Base-by-base conservation (phyloP, 2,888 invertebrate species). In the Tenthredo scrophulariae region DNA sequence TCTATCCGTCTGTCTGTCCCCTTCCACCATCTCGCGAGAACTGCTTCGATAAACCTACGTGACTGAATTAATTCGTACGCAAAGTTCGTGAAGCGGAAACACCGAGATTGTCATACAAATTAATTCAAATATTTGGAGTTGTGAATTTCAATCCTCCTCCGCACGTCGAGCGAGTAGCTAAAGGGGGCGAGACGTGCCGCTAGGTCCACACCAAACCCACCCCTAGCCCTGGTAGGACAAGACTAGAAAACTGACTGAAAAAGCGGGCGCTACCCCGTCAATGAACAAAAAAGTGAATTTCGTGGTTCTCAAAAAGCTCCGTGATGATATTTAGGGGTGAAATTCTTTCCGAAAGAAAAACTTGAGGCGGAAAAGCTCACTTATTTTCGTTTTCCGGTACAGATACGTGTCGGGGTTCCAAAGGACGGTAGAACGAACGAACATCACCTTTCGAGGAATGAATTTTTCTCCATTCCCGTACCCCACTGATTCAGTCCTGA, bases 41-140 rank as follows among this genome's bases (percentile, higher is more conserved):
- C 46, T 33, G n/a, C 77, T 50, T 75, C 84, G 50, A 84, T 84
- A 50, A 67, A 80, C 62, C 65, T 87, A 89, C 89, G 89, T 89
- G 89, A 89, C 89, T 89, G 89, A 89, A 88, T 88, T 88, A 86
- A 86, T 83, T 85, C 84, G 87, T 87, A 88, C 88, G 86, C 87
- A 83, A 88, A 87, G 87, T 87, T 87, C 87, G 85, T 86, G 85
- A 85, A 84, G 67, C 88, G 86, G 87, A 86, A 84, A 82, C 70
- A 62, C 87, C 85, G 88, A 86, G 87, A 90, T 89, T 89, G 88
- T 88, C 89, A 87, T 88, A 90, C 89, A 88, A 88, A 89, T 90
- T 90, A 90, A 89, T 89, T 89, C 89, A 90, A 89, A 89, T 90
- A 89, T 90, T 89, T 88, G 89, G 87, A 87, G 87, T 88, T 85